phyloP scores from a whole-genome alignment of 2,113 vertebrate species.

The Tichodroma muraria region DNA sequence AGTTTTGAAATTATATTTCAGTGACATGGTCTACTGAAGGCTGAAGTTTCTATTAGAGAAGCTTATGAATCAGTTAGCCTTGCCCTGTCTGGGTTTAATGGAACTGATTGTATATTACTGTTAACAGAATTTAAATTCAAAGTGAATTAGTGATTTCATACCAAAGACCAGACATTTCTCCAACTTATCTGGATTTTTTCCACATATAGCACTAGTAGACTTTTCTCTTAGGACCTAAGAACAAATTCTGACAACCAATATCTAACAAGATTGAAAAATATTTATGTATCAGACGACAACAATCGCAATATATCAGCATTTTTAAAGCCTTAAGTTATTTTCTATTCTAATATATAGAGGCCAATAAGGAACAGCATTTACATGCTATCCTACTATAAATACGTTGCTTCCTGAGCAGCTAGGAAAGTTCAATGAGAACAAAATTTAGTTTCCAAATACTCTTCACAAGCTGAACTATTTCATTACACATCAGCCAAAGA shows the following conservation, averaged over 20 bases:
- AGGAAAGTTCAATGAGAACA: neutral
- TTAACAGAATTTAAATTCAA: neutral
- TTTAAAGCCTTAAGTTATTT: neutral
- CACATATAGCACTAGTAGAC: neutral
- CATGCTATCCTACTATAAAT: neutral
- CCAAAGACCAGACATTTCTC: neutral
- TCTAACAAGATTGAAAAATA: constrained; percentile 47
- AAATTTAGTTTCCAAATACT: neutral
- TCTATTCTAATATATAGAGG: neutral
- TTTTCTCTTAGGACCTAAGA: neutral
- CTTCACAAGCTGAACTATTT: neutral
- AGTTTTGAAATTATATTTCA: neutral
- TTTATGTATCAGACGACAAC: constrained; percentile 22
- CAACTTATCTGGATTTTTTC: neutral
- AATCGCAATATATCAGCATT: neutral
- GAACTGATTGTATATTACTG: neutral
- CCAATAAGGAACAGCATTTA: neutral
- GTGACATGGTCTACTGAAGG: neutral
- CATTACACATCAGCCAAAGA: neutral
- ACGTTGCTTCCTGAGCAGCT: constrained; percentile 28
- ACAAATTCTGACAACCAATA: neutral
- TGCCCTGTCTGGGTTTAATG: neutral
- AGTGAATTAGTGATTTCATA: neutral
- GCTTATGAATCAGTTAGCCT: neutral
- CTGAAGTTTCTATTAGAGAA: neutral